These are phyloP conservation scores for Corythaeola cristata DNA, from an alignment of 2,113 vertebrate species.

Conservation along the genomic window DNA sequence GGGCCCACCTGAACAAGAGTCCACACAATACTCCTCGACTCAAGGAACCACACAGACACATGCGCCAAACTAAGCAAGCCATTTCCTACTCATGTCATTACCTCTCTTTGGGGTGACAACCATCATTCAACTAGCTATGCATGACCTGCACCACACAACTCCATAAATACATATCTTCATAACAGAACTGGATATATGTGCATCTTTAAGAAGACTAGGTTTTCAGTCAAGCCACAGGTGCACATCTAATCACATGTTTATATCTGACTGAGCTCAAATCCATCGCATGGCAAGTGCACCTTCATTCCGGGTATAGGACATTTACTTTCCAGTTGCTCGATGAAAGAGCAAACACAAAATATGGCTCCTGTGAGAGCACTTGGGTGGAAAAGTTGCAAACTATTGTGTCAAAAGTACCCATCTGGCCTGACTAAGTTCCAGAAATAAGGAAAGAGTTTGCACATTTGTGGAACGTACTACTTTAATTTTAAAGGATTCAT, in stretches of 20 bases:
- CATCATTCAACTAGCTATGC: not conserved
- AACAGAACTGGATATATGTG: not conserved
- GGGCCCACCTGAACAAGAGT: not conserved
- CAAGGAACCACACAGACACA: not conserved
- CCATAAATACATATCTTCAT: not conserved
- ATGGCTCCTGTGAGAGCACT: not conserved
- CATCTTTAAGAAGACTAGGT: not conserved
- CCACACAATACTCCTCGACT: not conserved
- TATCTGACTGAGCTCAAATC: not conserved
- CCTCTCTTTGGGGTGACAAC: not conserved
- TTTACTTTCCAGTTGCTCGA: not conserved
- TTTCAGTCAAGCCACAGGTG: not conserved
- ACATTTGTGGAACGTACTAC: not conserved
- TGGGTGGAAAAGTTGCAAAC: not conserved
- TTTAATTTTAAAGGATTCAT: not conserved
- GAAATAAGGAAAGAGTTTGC: not conserved
- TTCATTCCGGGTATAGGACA: not conserved
- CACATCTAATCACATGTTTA: not conserved
- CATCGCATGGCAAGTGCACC: not conserved
- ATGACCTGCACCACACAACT: not conserved
- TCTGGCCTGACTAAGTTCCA: not conserved
- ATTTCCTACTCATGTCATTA: not conserved
- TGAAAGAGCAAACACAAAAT: not conserved
- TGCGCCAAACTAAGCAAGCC: not conserved
- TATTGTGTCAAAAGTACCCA: not conserved